A percentile compares a stretch with the other conserved stretches of the same genome.
Evolutionary conservation across 2,888 invertebrate species (phyloP).

Genomic region (Drosophila atroscutellata): DNA sequence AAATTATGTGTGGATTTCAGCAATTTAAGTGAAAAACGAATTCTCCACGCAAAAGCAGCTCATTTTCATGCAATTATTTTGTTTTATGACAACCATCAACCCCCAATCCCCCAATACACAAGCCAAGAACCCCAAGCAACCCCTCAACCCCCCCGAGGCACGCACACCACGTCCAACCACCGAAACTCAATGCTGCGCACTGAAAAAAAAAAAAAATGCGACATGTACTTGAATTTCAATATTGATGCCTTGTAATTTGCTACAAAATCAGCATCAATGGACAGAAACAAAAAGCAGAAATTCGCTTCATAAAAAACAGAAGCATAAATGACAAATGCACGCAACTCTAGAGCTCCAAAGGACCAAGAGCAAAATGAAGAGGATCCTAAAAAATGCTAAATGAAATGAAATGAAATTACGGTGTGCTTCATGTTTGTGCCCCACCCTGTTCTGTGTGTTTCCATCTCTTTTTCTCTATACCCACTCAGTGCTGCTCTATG

Average conservation of each 20-base stretch:
- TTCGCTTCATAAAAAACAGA: slow-evolving; percentile 12
- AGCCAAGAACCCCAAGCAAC: neutral
- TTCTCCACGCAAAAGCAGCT: slow-evolving; percentile 33
- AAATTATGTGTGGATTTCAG: slow-evolving; percentile 12
- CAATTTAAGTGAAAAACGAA: slow-evolving; percentile 25
- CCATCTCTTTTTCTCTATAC: neutral
- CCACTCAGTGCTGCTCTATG: slow-evolving; percentile 6
- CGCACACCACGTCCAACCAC: neutral
- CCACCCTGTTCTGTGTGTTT: neutral
- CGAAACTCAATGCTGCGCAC: slow-evolving; percentile 21
- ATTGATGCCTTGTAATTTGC: slow-evolving; percentile 70
- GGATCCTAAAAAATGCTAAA: slow-evolving; percentile 59
- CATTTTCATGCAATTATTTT: slow-evolving; percentile 75
- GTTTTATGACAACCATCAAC: slow-evolving; percentile 12
- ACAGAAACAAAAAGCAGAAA: slow-evolving; percentile 36
- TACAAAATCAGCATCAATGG: slow-evolving; percentile 66
- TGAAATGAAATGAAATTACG: slow-evolving; percentile 80
- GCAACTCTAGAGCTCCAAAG: slow-evolving; percentile 33
- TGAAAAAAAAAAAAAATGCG: slow-evolving; percentile 57
- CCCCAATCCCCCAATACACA: neutral
- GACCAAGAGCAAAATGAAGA: slow-evolving; percentile 6
- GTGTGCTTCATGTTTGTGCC: slow-evolving; percentile 10
- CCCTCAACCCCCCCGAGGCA: neutral
- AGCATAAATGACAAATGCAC: slow-evolving; percentile 72
- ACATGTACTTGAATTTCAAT: slow-evolving; percentile 69